Base-by-base conservation (phyloP, 2,797 vertebrate species). In the Babyrousa celebensis region DNA sequence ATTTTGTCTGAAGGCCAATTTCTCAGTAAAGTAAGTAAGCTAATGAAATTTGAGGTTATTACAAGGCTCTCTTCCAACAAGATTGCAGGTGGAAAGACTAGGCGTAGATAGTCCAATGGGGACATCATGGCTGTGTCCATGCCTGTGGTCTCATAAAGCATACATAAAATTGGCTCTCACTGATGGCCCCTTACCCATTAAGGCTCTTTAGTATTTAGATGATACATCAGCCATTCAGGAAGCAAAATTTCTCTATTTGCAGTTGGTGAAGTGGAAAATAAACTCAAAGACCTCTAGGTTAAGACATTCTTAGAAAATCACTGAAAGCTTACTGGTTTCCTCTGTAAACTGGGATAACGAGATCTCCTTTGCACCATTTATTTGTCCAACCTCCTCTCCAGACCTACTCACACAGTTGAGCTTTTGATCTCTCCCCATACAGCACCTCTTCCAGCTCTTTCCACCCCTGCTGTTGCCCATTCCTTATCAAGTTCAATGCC, bases 1-100 rank as follows among this genome's bases (percentile, higher is more conserved):
- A 62, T 75, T 93, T 85, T 92, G 48, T 56, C 67, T 25, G 5
- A 56, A 70, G 77, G 48, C 14, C 36, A 29, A 3, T 63, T 74
- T 95, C 43, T 40, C 43, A 27, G 56, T 23, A 12, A 68, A 72
- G 52, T 23, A 74, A 77, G 27, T 43, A 25, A 97, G 85, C 56
- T 77, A 36, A 36, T 88, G 15, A 25, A 21, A 40, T 20, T 0
- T 36, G 52, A 71, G n/a, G 7, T 23, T 0, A 0, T 21, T 40
- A 6, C 0, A 52, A 27, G 48, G 12, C 6, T 12, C 20, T 40
- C 54, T 92, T 68, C 32, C 56, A 36, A n/a, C 56, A 40, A 80
- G 63, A 65, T 0, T 18, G 10, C 6, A 11, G 20, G 25, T 25
- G 23, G 25, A 17, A n/a, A 80, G 63, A 12, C 25, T 8, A 17